Evolutionary conservation across 2,888 invertebrate genomes (phyloP).

Genomic region (Ceraclea dissimilis): DNA sequence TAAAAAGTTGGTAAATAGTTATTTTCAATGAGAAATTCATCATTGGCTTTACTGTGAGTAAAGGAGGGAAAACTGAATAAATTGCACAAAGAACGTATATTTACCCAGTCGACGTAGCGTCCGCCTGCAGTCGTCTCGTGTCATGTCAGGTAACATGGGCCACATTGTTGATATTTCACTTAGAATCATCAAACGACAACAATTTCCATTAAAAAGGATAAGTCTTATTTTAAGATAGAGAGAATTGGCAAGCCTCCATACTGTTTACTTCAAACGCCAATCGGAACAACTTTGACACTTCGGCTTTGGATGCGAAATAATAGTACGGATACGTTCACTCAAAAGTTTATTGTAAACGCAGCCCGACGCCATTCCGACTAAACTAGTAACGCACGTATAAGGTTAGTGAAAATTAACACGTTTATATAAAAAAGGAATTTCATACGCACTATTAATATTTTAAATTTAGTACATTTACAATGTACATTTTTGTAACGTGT

Average conservation of each 20-base stretch:
- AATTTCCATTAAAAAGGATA: constrained; percentile 38
- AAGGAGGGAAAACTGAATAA: constrained; percentile 23
- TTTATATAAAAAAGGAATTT: too few relatives aligned
- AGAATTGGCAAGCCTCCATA: constrained; percentile 51
- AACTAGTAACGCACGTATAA: background rate
- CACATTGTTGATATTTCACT: constrained; percentile 40
- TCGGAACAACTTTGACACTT: constrained; percentile 49
- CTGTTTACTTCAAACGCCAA: constrained; percentile 54
- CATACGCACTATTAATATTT: too few relatives aligned
- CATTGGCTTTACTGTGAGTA: constrained; percentile 25
- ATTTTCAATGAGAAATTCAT: constrained; percentile 24
- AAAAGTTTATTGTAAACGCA: constrained; percentile 11
- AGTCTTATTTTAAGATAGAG: constrained; percentile 44
- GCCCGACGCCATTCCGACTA: constrained; percentile 4
- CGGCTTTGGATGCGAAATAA: constrained; percentile 32
- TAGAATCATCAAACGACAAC: constrained; percentile 34
- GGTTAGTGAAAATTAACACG: too few relatives aligned
- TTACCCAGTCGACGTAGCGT: constrained; percentile 81
- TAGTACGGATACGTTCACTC: constrained; percentile 32
- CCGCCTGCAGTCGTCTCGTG: constrained; percentile 82
- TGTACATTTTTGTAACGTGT: too few relatives aligned
- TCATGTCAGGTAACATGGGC: constrained; percentile 65
- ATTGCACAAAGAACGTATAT: constrained; percentile 24
- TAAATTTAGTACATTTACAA: too few relatives aligned
- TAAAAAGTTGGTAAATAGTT: background rate